Evolutionary conservation across 2,888 invertebrate species (phyloP), one percentile per base, ranked within the genome.

Genomic region (Thymelicus acteon): DNA sequence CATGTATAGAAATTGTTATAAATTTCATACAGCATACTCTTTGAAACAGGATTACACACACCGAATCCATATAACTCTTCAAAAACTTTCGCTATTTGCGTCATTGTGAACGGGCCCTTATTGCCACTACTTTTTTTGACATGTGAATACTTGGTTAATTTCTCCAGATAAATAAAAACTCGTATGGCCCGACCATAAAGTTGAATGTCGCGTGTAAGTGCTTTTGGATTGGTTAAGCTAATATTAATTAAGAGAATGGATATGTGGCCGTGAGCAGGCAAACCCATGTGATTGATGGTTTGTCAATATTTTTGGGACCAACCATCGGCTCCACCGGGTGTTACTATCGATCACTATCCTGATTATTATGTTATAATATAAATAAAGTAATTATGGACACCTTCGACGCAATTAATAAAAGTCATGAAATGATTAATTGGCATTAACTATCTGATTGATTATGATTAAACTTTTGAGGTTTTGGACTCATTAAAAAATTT

Each of bases 231-330:
- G 44, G 65, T 60, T 47, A 65, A 71, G 54, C 64, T 71, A 71
- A 71, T 71, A 71, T 71, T 71, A 71, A 71, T 71, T 71, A 71
- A 71, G 70, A 71, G 70, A 65, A 71, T 71, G 64, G 52, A 60
- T 19, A 19, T 58, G 49, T 52, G 54, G 24, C 24, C 54, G 70
- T 65, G 70, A 60, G 65, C 60, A 71, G 70, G 52, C 70, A 70
- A 60, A 70, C 64, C 65, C 70, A 67, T 75, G 80, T 90, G 90
- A 91, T 89, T 87, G 89, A 90, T 90, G 84, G 81, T 84, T 83
- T 84, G 85, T 88, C 89, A 88, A 89, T 86, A 75, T 70, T 70
- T 63, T 70, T 60, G 64, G 70, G 64, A 31, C 44, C 64, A 7
- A 62, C 47, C 69, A 64, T 65, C 64, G 64, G 10, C 6, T 15